These are phyloP conservation scores for Boulengeromyrus knoepffleri DNA, from an alignment of 2,113 vertebrate species.

Conservation along the genomic window DNA sequence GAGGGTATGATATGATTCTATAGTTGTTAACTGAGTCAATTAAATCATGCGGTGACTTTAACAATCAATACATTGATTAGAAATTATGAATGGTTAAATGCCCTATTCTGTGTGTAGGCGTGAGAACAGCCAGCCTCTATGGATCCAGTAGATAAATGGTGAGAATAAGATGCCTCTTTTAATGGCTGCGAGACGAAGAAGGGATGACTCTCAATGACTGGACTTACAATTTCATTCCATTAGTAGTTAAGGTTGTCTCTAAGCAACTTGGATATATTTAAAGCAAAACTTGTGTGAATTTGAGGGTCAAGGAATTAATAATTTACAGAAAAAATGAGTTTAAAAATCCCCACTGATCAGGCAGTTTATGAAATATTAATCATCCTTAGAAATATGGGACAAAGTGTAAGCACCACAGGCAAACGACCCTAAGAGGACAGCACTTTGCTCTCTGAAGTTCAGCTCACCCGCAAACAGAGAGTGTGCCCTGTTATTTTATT, in stretches of 20 bases:
- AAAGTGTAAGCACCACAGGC: background rate
- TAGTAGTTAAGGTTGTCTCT: background rate
- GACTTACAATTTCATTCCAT: background rate
- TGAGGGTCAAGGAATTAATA: background rate
- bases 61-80: background rate
- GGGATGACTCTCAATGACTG: background rate
- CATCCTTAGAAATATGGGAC: background rate
- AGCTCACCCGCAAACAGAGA: background rate
- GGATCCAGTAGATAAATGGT: background rate
- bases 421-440: background rate
- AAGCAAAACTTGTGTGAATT: background rate
- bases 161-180: background rate
- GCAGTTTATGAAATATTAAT: constrained; percentile 20
- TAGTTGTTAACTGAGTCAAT: background rate
- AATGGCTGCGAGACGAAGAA: background rate
- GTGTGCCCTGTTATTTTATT: background rate
- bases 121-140: background rate
- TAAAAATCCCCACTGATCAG: constrained; percentile 3
- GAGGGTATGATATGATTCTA: background rate
- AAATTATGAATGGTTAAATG: background rate
- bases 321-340: constrained; percentile 1
- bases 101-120: background rate
- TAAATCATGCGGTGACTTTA: background rate
- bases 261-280: background rate
- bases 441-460: background rate